Evolutionary conservation across 2,888 invertebrate genomes (phyloP).

Genomic region (Podabrus alpinus): DNA sequence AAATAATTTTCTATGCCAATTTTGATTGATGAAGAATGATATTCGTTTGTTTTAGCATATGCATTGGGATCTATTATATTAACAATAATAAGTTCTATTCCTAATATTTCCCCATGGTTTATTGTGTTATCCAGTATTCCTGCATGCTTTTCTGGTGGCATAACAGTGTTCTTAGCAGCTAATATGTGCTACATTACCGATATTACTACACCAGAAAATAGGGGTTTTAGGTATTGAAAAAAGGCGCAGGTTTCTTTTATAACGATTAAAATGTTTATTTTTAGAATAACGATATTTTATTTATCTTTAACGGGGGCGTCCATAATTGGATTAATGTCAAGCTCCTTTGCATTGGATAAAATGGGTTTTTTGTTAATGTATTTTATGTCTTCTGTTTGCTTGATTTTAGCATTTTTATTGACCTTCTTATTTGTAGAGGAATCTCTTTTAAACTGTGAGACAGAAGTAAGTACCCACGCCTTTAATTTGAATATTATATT

Average conservation of each 20-base stretch:
- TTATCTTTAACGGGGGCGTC: conserved; percentile 64
- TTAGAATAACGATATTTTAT: conserved; percentile 67
- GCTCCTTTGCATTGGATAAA: conserved; percentile 62
- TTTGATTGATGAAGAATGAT: too few relatives aligned
- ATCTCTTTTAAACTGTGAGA: conserved; percentile 47
- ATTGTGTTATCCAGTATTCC: conserved; percentile 63
- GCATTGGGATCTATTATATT: neutral
- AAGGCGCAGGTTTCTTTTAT: neutral
- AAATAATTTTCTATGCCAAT: too few relatives aligned
- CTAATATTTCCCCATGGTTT: conserved; percentile 47
- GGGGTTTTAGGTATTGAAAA: conserved; percentile 62
- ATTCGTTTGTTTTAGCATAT: neutral
- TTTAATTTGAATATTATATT: neutral
- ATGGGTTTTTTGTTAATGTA: conserved; percentile 62
- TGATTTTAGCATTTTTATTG: conserved; percentile 57
- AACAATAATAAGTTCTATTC: conserved; percentile 9
- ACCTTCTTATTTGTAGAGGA: conserved; percentile 60
- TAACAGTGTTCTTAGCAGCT: conserved; percentile 64
- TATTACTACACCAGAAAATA: conserved; percentile 62
- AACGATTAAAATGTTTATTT: neutral
- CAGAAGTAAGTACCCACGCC: neutral
- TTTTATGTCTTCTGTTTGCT: conserved; percentile 53
- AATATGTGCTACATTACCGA: conserved; percentile 63
- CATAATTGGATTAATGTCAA: conserved; percentile 63
- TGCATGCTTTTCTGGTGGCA: conserved; percentile 64